Conservation (phyloP, 2,797 vertebrate genomes). For the Gorsachius magnificus region DNA sequence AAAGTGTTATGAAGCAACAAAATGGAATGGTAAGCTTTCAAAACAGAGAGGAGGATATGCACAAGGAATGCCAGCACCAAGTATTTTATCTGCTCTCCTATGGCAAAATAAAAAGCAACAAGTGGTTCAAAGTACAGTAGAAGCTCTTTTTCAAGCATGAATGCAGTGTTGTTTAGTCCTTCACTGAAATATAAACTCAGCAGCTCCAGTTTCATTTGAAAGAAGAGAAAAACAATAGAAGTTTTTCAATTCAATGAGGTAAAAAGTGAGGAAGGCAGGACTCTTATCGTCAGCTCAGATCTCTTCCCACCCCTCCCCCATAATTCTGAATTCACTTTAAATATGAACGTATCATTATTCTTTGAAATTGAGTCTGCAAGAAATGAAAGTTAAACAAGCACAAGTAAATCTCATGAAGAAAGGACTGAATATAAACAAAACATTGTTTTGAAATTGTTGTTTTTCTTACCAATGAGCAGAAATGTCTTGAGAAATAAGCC, state of each 20-base stretch:
- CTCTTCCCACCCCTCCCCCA: background rate
- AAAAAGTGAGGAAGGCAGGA: background rate
- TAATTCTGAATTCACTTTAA: background rate
- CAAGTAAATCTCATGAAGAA: background rate
- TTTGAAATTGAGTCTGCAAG: background rate
- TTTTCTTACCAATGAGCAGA: background rate
- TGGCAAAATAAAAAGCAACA: background rate
- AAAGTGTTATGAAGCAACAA: background rate
- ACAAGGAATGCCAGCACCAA: background rate
- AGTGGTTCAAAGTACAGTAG: background rate
- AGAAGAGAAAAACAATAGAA: background rate
- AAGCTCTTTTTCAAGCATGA: background rate
- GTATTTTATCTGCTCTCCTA: background rate
- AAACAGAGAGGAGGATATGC: background rate
- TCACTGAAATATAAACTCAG: background rate
- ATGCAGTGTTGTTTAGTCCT: background rate
- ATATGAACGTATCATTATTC: background rate
- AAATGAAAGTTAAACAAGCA: background rate
- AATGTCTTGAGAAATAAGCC: background rate
- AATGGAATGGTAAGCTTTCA: background rate
- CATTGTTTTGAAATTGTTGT: background rate
- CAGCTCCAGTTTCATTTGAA: background rate
- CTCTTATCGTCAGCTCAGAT: background rate
- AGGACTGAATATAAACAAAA: conserved; percentile 23
- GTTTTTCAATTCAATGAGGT: background rate